Conservation (phyloP, 2,797 vertebrate species). For the Sebastes diploproa region DNA sequence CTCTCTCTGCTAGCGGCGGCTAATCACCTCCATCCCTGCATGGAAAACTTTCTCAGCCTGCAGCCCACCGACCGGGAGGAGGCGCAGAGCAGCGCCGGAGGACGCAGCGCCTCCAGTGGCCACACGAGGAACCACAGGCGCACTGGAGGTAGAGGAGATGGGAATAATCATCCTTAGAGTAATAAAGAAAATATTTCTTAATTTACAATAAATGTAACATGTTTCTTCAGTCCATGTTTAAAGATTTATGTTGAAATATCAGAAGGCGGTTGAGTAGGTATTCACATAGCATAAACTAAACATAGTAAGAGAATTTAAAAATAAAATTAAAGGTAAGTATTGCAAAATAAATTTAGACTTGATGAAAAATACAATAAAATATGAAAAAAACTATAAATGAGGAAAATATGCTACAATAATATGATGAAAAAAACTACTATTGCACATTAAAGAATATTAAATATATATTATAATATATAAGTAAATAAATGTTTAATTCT, state of each 20-base stretch:
- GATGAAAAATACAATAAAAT: too few relatives aligned
- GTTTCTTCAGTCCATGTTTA: background rate
- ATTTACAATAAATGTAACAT: background rate
- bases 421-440: too few relatives aligned
- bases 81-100: background rate
- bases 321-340: too few relatives aligned
- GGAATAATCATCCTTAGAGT: background rate
- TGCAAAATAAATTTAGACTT: background rate
- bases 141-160: background rate
- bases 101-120: slow-evolving; percentile 44
- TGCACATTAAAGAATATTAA: background rate
- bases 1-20: slow-evolving; percentile 60
- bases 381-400: too few relatives aligned
- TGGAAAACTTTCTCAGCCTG: slow-evolving; percentile 66
- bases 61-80: background rate
- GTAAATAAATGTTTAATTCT: background rate
- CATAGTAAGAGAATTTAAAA: too few relatives aligned
- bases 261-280: background rate
- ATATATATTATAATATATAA: too few relatives aligned
- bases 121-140: background rate
- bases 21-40: slow-evolving; percentile 60
- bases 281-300: background rate
- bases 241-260: background rate
- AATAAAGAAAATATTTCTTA: background rate
- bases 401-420: too few relatives aligned